Evolutionary conservation across 1,140 invertebrate species (phyloP).

Genomic region (Aphis gossypii): DNA sequence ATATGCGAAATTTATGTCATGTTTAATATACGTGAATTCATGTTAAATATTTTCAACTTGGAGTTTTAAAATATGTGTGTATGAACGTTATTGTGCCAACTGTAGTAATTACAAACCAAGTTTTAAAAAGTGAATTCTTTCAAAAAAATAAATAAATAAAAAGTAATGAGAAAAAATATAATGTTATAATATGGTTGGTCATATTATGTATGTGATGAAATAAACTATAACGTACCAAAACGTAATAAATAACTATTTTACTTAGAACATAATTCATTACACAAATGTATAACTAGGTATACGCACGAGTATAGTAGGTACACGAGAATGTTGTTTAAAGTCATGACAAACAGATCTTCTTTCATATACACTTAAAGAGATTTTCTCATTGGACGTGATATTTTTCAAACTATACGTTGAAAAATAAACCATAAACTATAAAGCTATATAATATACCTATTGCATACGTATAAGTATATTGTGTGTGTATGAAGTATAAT

Average conservation of each 20-base stretch:
- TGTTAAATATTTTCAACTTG: not conserved
- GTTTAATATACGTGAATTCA: not conserved
- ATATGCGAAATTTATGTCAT: no score
- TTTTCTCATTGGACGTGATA: not conserved
- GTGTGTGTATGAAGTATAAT: no score
- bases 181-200: not conserved
- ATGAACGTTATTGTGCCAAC: not conserved
- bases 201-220: not conserved
- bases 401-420: not conserved
- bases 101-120: not conserved
- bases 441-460: not conserved
- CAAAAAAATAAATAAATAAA: not conserved
- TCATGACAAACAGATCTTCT: not conserved
- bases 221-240: not conserved
- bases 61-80: not conserved
- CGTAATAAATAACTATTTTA: conserved; percentile 2
- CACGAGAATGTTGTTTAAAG: not conserved
- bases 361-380: not conserved
- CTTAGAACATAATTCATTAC: not conserved
- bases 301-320: not conserved
- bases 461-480: not conserved
- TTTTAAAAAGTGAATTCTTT: not conserved
- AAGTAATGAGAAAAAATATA: not conserved
- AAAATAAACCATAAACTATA: not conserved
- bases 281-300: not conserved